Base-by-base conservation (phyloP, 2,888 invertebrate species). In the Mythimna pallens region DNA sequence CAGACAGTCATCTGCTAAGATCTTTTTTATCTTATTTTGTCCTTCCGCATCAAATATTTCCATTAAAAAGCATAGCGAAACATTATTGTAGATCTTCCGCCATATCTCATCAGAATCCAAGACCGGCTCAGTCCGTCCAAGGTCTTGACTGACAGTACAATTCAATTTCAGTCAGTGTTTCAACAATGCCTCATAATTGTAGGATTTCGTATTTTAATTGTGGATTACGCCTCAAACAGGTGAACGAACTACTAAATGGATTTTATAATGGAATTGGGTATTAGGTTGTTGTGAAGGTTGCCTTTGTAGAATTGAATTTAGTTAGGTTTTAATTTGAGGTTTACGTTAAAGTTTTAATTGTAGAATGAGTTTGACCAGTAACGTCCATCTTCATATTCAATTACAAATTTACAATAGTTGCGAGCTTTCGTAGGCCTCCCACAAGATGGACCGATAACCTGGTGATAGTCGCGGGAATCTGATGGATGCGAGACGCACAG, bases 161-260 rank as follows among this genome's bases (percentile, higher is more conserved):
- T 86, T 78, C 63, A 81, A 84, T 84, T 84, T 74, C 71, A 73
- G 73, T 76, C 67, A 74, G 64, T 59, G 64, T 66, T 67, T 70
- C 71, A 76, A 73, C 86, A 78, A 76, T 77, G 74, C 59, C 65
- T 76, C 76, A 74, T 86, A 79, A 82, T 85, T 73, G 77, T 52
- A 40, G 72, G 74, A 81, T 79, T 84, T 78, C 73, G 64, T 78
- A 78, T 81, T 82, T 86, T 81, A 85, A 84, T 84, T 81, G 76
- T 62, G 70, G 74, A 78, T 79, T 79, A 76, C 64, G 63, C 57
- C 40, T 67, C 59, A 75, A 83, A 72, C 70, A 77, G 69, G 64
- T 30, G 50, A 76, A 81, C 59, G 70, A 65, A 75, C 76, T 67
- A 78, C 63, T 47, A 55, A 82, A 77, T 74, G 65, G 74, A 68